phyloP scores from a whole-genome alignment of 1,140 invertebrate genomes.

The Asbolus verrucosus region DNA sequence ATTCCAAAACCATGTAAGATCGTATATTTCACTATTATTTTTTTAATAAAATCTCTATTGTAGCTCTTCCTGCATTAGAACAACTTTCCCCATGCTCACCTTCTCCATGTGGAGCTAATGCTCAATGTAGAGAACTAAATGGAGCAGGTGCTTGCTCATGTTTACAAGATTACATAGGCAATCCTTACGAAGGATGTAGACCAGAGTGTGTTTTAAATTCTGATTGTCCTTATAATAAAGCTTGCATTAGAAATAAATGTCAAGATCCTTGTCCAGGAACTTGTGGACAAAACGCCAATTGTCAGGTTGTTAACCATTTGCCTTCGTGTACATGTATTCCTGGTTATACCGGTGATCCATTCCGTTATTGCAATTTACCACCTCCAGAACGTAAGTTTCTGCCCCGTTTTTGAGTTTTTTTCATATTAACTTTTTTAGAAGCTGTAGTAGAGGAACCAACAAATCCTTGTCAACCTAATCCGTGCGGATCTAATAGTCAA shows the following conservation, averaged over 20 bases:
- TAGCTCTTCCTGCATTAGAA: slow-evolving; percentile 62
- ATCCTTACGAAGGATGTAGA: slow-evolving; percentile 82
- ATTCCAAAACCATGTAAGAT: slow-evolving; percentile 55
- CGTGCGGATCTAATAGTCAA: slow-evolving; percentile 78
- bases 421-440: too few species aligned
- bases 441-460: slow-evolving; percentile 61
- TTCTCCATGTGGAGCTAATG: slow-evolving; percentile 85
- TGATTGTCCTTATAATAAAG: slow-evolving; percentile 82
- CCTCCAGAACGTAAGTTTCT: slow-evolving; percentile 71
- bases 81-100: slow-evolving; percentile 78
- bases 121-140: slow-evolving; percentile 79
- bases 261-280: slow-evolving; percentile 83
- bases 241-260: slow-evolving; percentile 83
- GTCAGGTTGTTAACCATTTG: slow-evolving; percentile 75
- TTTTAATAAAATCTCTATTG: slow-evolving; percentile 42
- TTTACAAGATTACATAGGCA: slow-evolving; percentile 81
- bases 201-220: slow-evolving; percentile 86
- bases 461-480: slow-evolving; percentile 76
- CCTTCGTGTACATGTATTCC: slow-evolving; percentile 76
- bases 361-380: slow-evolving; percentile 73
- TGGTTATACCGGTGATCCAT: slow-evolving; percentile 81
- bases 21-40: background rate
- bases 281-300: slow-evolving; percentile 78
- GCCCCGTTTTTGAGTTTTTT: too few species aligned
- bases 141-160: slow-evolving; percentile 84